Base-by-base conservation (phyloP, 2,797 vertebrate species). In the Sebastes trivittatus region DNA sequence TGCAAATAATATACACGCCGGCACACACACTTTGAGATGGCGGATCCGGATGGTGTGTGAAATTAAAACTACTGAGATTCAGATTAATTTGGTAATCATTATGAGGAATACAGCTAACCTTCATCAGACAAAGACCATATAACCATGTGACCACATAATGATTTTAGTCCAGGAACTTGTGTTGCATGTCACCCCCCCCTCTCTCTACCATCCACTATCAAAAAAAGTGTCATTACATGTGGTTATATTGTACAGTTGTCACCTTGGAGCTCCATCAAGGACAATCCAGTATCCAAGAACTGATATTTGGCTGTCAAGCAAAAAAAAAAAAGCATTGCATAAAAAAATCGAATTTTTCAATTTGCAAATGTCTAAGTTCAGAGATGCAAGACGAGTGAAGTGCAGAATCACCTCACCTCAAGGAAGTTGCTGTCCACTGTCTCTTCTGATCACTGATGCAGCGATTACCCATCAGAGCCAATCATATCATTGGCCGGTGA, bases 401-500 rank as follows among this genome's bases (percentile, higher is more conserved):
- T 78, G 58, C 62, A 69, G 70, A 87, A 84, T 84, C 77, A 80
- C 75, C 61, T 90, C 74, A 90, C 88, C 88, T 92, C 70, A 64
- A 88, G 90, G 67, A 90, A 81, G 62, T 75, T 59, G 29, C 55
- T 34, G 60, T 79, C 78, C 27, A 68, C 82, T 90, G 87, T 93
- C 87, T 87, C 55, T 63, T 85, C 72, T 75, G 55, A 86, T 92
- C 89, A 81, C 63, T 64, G 77, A 81, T 18, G 27, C 77, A 55
- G 72, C 22, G 70, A 78, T 80, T 58, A 86, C 75, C 85, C 82
- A 88, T 94, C 93, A 88, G 69, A 87, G 74, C 72, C 67, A 74
- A 89, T 94, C 89, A 87, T 72, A 82, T 89, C 82, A 86, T 62
- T 73, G 81, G 36, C 69, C 60, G 5, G 52, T 55, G 80, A 91